A percentile compares a stretch with the other conserved stretches of the same genome.
phyloP scores from a whole-genome alignment of 2,113 vertebrate genomes.

The Silurus glanis region DNA sequence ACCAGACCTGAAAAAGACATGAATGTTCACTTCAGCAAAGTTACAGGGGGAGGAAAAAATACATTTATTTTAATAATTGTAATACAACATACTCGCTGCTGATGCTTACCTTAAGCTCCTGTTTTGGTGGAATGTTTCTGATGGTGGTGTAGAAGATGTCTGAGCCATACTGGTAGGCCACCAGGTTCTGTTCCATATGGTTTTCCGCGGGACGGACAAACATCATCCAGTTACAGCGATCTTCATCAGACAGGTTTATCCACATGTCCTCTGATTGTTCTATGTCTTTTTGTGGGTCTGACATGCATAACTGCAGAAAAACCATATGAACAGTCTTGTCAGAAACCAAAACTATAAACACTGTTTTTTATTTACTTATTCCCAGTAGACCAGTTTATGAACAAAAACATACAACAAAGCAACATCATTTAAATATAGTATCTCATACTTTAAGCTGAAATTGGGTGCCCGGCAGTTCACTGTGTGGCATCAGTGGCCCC shows the following conservation, averaged over 20 bases:
- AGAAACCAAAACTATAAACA: background rate
- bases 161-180: constrained; percentile 94
- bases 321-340: background rate
- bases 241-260: constrained; percentile 93
- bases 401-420: background rate
- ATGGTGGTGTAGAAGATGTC: constrained; percentile 96
- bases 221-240: constrained; percentile 98
- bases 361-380: background rate
- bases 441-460: constrained; percentile 87
- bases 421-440: background rate
- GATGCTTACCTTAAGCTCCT: constrained; percentile 89
- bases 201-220: constrained; percentile 95
- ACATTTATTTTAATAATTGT: background rate
- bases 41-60: background rate
- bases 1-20: constrained; percentile 86
- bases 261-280: constrained; percentile 84
- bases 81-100: background rate
- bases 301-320: constrained; percentile 78
- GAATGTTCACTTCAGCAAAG: background rate
- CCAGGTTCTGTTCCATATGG: constrained; percentile 96
- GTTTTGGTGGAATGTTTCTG: constrained; percentile 95
- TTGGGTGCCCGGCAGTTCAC: constrained; percentile 84
- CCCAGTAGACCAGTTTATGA: too few relatives aligned
- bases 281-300: constrained; percentile 79
- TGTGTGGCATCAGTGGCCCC: constrained; percentile 84